Evolutionary conservation across 2,888 invertebrate species (phyloP), one percentile per base, ranked within the genome.

Genomic region (Scaptomyza flava): DNA sequence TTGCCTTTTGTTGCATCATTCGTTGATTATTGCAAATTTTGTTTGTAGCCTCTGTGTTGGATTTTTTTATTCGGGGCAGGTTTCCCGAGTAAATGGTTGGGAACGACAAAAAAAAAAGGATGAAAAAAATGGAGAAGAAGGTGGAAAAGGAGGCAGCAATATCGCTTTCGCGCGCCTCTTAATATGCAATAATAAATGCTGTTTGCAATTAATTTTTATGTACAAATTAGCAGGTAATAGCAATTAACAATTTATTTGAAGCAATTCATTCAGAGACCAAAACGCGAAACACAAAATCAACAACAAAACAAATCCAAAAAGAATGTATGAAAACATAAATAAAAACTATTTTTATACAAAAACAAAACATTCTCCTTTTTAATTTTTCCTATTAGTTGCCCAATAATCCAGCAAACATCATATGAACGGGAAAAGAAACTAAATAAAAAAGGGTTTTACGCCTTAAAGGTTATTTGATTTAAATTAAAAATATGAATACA

Each of bases 161-260:
- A 47, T 9, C 2, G 50, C 6, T 30, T 27, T 11, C 27, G 41
- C 23, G 53, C 48, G 63, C 61, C 66, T 58, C 20, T 48, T 52
- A 48, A 70, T 63, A 82, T 72, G 71, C 79, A 81, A 79, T 80
- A 72, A 76, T 58, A 78, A 78, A 79, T 79, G 85, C 83, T 70
- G 74, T 77, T 86, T 86, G 83, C 81, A 71, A 83, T 79, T 83
- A 72, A 83, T 74, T 79, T 74, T 86, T 77, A 79, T 83, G 86
- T 83, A 83, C 83, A 83, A 83, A 86, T 75, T 83, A 86, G 83
- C 83, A 53, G 68, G 79, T 77, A 83, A 82, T 56, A 83, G 82
- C 51, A 53, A 65, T 65, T 74, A 68, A 66, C 59, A 67, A 72
- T 69, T 81, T 14, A 76, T 81, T 86, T 77, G 52, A 82, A 81